Evolutionary conservation across 2,113 vertebrate genomes (phyloP).

Genomic region (Corydoras sp.): DNA sequence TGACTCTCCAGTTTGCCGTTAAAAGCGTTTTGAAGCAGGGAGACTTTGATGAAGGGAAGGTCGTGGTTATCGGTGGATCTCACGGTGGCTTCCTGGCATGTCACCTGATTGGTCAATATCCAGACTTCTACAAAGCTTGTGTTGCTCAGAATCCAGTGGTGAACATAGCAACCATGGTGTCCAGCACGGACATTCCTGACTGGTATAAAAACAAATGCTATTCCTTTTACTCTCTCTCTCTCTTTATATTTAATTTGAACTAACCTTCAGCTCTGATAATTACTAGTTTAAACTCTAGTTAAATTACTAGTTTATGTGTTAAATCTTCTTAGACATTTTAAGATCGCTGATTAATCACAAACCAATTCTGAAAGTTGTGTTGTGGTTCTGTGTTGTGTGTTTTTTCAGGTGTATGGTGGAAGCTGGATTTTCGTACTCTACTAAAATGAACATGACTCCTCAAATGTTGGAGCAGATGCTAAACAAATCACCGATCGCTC

Average conservation of each 20-base stretch:
- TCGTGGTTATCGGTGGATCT: constrained; percentile 81
- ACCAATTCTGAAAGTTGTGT: neutral
- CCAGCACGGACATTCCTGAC: constrained; percentile 88
- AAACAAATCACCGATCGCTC: too few species aligned
- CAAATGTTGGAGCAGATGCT: too few species aligned
- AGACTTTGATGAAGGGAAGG: constrained; percentile 63
- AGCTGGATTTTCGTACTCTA: too few species aligned
- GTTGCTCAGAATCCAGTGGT: constrained; percentile 83
- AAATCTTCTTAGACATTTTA: too few species aligned
- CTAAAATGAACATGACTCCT: too few species aligned
- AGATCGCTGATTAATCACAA: too few species aligned
- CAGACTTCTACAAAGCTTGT: constrained; percentile 79
- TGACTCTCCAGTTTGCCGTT: constrained; percentile 71
- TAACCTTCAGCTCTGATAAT: too few species aligned
- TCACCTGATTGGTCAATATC: constrained; percentile 92
- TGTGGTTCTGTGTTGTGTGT: too few species aligned
- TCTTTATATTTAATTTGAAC: neutral
- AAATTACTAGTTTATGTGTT: too few species aligned
- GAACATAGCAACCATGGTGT: constrained; percentile 85
- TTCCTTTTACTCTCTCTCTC: neutral
- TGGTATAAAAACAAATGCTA: constrained; percentile 67
- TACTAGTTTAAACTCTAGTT: too few species aligned
- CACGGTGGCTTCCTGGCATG: constrained; percentile 91
- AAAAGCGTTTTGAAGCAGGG: constrained; percentile 73
- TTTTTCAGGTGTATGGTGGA: too few species aligned